phyloP scores from a whole-genome alignment of 2,797 vertebrate species.

The Malacoraja senta region DNA sequence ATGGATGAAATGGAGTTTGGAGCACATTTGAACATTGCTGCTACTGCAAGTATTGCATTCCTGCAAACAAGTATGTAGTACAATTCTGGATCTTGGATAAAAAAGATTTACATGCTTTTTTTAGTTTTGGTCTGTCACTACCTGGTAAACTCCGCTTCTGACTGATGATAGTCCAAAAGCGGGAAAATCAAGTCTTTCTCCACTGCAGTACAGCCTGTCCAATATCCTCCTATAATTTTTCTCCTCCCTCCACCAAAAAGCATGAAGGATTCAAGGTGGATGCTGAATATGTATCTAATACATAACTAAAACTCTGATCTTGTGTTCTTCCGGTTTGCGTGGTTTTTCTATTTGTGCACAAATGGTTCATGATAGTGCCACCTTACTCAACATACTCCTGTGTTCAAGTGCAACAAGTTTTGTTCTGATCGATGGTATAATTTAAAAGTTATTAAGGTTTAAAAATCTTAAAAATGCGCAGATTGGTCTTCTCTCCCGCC shows the following conservation, averaged over 20 bases:
- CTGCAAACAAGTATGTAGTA: background rate
- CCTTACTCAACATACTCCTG: too few species aligned
- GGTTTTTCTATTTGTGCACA: too few species aligned
- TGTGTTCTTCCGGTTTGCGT: too few species aligned
- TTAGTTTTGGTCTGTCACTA: background rate
- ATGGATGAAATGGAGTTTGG: background rate
- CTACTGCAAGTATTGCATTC: background rate
- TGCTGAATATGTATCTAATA: background rate
- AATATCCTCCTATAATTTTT: background rate
- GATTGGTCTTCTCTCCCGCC: too few species aligned
- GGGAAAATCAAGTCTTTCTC: background rate
- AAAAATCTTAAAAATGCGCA: too few species aligned
- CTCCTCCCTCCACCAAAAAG: background rate
- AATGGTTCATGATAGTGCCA: too few species aligned
- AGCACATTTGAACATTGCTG: background rate
- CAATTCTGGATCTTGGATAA: background rate
- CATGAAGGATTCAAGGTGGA: background rate
- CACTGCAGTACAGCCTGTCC: background rate
- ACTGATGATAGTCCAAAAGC: background rate
- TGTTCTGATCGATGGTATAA: too few species aligned
- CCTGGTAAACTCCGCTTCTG: background rate
- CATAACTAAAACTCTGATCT: too few species aligned
- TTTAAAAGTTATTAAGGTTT: too few species aligned
- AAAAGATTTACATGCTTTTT: background rate
- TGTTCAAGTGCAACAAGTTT: too few species aligned